phyloP scores from a whole-genome alignment of 2,113 vertebrate species.

The Serilophus lunatus region DNA sequence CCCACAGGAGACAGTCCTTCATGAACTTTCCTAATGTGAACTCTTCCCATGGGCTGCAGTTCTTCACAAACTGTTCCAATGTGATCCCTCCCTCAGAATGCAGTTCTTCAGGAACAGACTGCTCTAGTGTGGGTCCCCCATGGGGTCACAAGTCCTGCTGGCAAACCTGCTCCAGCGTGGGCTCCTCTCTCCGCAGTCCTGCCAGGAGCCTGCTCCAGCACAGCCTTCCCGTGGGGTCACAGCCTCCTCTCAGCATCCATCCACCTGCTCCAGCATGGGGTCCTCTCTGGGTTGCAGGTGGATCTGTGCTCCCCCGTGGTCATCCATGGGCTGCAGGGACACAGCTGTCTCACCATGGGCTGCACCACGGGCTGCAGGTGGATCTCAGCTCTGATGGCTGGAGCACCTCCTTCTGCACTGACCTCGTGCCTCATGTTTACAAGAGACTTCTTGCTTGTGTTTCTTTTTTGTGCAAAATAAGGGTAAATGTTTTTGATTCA shows the following conservation, averaged over 20 bases:
- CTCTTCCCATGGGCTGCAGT: not conserved
- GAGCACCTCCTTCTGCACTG: not conserved
- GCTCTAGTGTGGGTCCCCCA: not conserved
- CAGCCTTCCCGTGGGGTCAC: not conserved
- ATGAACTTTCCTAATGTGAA: not conserved
- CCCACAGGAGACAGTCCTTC: not conserved
- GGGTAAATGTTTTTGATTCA: not conserved
- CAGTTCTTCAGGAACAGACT: not conserved
- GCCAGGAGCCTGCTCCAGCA: not conserved
- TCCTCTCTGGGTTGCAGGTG: not conserved
- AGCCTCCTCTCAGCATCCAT: not conserved
- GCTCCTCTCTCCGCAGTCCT: not conserved
- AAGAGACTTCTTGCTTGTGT: not conserved
- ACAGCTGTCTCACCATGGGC: not conserved
- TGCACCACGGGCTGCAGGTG: not conserved
- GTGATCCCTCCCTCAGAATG: not conserved
- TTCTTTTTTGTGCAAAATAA: not conserved
- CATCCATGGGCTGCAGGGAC: not conserved
- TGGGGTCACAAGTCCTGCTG: not conserved
- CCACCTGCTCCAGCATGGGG: not conserved
- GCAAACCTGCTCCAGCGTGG: not conserved
- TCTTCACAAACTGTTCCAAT: not conserved
- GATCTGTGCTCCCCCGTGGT: not conserved
- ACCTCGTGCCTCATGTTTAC: not conserved
- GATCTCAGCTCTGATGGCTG: not conserved